These are phyloP conservation scores for Epiblema foenella DNA, from an alignment of 2,888 invertebrate genomes.

Conservation along the genomic window DNA sequence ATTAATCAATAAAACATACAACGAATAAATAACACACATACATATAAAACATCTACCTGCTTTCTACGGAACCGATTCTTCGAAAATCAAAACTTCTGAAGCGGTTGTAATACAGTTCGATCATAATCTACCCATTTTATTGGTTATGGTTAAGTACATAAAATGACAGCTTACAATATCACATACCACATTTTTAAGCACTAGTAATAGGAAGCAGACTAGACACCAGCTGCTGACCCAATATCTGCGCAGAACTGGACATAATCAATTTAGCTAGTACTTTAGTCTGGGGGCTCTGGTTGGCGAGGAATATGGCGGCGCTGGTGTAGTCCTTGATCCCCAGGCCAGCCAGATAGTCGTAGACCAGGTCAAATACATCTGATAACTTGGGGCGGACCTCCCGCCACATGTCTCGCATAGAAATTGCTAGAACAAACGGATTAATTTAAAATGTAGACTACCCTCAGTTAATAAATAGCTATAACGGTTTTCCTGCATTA, in stretches of 20 bases:
- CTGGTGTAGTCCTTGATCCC: constrained; percentile 70
- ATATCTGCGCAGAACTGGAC: constrained; percentile 62
- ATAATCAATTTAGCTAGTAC: constrained; percentile 68
- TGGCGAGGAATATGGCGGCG: constrained; percentile 63
- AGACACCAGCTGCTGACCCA: constrained; percentile 72
- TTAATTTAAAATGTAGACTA: not conserved
- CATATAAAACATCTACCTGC: not conserved
- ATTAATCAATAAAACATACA: not conserved
- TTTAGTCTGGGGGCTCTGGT: constrained; percentile 53
- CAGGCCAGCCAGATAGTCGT: constrained; percentile 73
- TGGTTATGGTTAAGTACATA: not conserved
- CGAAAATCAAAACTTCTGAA: not conserved
- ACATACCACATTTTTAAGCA: not conserved
- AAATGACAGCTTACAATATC: not conserved
- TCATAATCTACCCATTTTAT: not conserved
- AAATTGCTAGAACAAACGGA: constrained; percentile 61
- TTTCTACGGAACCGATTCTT: not conserved
- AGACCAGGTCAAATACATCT: constrained; percentile 73
- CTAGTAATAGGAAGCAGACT: constrained; percentile 55
- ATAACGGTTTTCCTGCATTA: not conserved
- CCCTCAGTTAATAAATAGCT: not conserved
- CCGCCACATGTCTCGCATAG: constrained; percentile 74
- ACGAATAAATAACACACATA: not conserved
- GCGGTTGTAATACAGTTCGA: not conserved
- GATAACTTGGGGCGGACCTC: constrained; percentile 66